A percentile compares a stretch with the other conserved stretches of the same genome.
These are phyloP conservation scores for Vollenhovia emeryi DNA, from an alignment of 1,140 invertebrate genomes.

Conservation along the genomic window DNA sequence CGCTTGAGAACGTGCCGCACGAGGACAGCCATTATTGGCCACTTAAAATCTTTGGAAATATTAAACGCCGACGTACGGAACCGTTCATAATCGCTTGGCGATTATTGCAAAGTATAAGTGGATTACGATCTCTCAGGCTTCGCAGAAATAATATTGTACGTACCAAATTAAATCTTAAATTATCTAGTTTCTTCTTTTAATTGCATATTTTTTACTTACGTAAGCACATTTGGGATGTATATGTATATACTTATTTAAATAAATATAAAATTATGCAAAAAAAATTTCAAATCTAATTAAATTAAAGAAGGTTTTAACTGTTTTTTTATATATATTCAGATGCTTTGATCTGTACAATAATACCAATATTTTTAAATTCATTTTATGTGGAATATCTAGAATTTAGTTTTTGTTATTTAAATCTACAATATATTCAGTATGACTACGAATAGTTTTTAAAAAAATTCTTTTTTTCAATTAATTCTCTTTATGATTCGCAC, in stretches of 20 bases:
- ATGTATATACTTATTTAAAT: background rate
- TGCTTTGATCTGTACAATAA: too few species aligned
- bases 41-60: slow-evolving; percentile 37
- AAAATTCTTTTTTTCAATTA: too few species aligned
- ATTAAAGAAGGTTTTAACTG: background rate
- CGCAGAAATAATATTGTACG: background rate
- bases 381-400: background rate
- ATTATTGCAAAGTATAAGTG: background rate
- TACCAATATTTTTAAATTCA: background rate
- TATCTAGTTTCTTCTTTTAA: background rate
- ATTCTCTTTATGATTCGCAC: too few species aligned
- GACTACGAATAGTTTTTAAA: too few species aligned
- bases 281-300: background rate
- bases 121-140: background rate
- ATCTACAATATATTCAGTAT: background rate
- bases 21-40: background rate
- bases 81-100: background rate
- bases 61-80: background rate
- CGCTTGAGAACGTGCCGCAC: background rate
- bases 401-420: background rate
- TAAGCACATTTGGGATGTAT: background rate
- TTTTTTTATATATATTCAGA: too few species aligned
- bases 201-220: background rate
- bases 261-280: background rate
- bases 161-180: background rate